Evolutionary conservation across 2,888 invertebrate genomes (phyloP).

Genomic region (Lithophane socia): DNA sequence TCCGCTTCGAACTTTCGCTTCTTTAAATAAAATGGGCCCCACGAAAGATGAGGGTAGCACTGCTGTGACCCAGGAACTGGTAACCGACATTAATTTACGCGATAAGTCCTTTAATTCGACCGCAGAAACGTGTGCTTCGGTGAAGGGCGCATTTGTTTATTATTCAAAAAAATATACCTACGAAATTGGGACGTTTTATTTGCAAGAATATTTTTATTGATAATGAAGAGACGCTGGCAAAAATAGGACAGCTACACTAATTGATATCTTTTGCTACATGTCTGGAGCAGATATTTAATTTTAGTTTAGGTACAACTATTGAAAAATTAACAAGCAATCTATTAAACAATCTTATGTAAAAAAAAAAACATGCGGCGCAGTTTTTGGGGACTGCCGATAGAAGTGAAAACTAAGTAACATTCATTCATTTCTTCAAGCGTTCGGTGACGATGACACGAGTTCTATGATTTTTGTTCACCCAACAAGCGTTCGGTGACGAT

Average conservation of each 20-base stretch:
- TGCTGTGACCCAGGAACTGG: slow-evolving; percentile 65
- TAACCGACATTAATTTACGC: slow-evolving; percentile 67
- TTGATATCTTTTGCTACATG: background rate
- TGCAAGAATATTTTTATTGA: background rate
- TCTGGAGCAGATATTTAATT: background rate
- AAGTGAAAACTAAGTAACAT: too few relatives aligned
- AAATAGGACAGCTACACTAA: background rate
- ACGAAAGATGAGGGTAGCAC: slow-evolving; percentile 76
- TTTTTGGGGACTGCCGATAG: too few relatives aligned
- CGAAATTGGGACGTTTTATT: background rate
- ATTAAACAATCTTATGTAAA: too few relatives aligned
- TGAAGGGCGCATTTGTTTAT: slow-evolving; percentile 32
- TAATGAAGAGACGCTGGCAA: background rate
- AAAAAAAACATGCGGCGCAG: too few relatives aligned
- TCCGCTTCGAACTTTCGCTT: slow-evolving; percentile 79
- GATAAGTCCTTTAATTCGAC: slow-evolving; percentile 55
- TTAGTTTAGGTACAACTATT: background rate
- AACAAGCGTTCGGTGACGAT: too few relatives aligned
- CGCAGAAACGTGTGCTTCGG: slow-evolving; percentile 43
- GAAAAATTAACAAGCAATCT: background rate
- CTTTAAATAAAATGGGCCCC: slow-evolving; percentile 83
- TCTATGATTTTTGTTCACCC: background rate
- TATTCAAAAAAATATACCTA: slow-evolving; percentile 6
- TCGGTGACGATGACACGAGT: too few relatives aligned
- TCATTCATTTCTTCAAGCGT: too few relatives aligned